Conservation (phyloP, 1,140 invertebrate genomes). For the Copidosoma floridanum region DNA sequence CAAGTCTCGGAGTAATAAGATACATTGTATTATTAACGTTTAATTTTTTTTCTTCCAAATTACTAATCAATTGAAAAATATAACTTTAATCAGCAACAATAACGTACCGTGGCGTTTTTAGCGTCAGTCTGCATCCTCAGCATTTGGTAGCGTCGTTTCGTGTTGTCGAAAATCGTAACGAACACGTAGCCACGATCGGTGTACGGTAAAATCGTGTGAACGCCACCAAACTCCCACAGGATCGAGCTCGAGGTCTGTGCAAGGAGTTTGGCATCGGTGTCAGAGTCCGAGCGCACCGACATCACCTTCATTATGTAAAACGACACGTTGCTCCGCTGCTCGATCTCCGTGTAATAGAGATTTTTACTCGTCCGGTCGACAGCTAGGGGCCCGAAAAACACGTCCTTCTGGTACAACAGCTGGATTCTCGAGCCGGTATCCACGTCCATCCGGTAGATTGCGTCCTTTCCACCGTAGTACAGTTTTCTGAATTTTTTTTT, state of each 20-base stretch:
- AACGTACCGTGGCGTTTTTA: not conserved
- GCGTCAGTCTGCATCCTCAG: not conserved
- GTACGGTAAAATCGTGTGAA: not conserved
- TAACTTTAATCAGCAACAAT: no score
- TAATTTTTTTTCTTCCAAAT: no score
- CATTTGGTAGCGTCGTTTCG: not conserved
- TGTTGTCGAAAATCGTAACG: not conserved
- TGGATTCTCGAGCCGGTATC: not conserved
- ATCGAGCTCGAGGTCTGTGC: not conserved
- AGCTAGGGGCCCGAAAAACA: conserved; percentile 9
- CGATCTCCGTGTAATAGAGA: conserved; percentile 18
- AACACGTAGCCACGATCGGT: not conserved
- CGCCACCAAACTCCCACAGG: not conserved
- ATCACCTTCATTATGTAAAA: conserved; percentile 10
- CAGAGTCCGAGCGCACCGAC: not conserved
- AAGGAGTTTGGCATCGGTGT: not conserved
- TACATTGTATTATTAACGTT: no score
- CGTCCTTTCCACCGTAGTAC: conserved; percentile 9
- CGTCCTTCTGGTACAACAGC: not conserved
- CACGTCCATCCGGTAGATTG: not conserved
- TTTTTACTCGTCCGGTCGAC: conserved; percentile 15
- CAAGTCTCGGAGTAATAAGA: no score
- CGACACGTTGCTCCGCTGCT: not conserved
- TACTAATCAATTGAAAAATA: no score
- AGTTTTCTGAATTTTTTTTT: no score